A percentile compares a stretch with the other conserved stretches of the same genome.
Evolutionary conservation across 2,888 invertebrate genomes (phyloP).

Genomic region (Pecten maximus): DNA sequence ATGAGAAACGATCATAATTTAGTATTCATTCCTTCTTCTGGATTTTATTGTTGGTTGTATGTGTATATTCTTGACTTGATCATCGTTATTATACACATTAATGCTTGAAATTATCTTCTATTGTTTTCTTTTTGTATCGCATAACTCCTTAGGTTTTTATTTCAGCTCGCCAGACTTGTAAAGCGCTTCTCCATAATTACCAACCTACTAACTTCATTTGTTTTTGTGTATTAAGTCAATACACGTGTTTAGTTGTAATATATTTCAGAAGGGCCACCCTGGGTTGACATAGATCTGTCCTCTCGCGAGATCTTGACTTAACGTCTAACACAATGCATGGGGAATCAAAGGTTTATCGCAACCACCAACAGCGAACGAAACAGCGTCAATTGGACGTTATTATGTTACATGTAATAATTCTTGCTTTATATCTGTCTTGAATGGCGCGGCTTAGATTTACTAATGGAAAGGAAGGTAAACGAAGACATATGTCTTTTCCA

Average conservation of each 20-base stretch:
- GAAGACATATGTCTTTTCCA: conserved; percentile 2
- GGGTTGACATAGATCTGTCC: background rate
- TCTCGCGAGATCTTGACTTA: background rate
- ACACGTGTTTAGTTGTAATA: no score
- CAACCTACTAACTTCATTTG: background rate
- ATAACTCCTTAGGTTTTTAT: no score
- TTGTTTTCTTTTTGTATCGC: background rate
- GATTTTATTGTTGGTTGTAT: background rate
- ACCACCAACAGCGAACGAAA: background rate
- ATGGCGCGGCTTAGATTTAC: background rate
- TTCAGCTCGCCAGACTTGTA: background rate
- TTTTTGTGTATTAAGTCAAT: no score
- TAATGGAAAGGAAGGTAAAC: background rate
- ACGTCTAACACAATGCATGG: background rate
- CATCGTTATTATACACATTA: background rate
- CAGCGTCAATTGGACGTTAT: background rate
- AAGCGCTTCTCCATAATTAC: background rate
- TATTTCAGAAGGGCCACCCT: background rate
- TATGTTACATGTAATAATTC: background rate
- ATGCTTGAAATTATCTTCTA: background rate
- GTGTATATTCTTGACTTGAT: background rate
- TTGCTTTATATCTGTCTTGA: background rate
- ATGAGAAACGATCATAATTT: background rate
- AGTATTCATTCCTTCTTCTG: background rate
- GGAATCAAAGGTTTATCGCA: background rate